phyloP scores from a whole-genome alignment of 2,113 vertebrate species.

The Neofelis nebulosa region DNA sequence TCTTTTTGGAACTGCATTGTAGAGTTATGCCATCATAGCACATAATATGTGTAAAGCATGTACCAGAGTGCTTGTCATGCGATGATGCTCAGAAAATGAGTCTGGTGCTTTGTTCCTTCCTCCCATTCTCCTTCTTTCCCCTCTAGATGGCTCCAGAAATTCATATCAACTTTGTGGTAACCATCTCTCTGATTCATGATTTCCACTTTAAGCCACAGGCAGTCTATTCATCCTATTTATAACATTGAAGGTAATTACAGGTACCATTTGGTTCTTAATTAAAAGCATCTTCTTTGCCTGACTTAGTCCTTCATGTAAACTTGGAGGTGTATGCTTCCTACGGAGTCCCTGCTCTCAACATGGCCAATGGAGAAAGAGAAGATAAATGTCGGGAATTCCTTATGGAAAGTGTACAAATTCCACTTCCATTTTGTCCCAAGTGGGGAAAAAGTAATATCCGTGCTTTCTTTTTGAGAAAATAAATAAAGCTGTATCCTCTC shows the following conservation, averaged over 20 bases:
- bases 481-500: not conserved
- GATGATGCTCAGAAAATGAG: not conserved
- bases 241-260: slow-evolving; percentile 20
- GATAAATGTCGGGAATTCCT: not conserved
- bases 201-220: not conserved
- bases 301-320: not conserved
- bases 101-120: not conserved
- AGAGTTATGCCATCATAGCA: not conserved
- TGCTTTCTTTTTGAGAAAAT: slow-evolving; percentile 37
- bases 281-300: slow-evolving; percentile 37
- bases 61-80: not conserved
- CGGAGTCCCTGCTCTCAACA: not conserved
- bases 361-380: not conserved
- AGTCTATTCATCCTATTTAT: not conserved
- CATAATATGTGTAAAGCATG: not conserved
- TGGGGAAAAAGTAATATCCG: not conserved
- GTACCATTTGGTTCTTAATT: slow-evolving; percentile 20
- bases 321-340: not conserved
- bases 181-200: not conserved
- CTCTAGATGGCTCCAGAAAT: not conserved
- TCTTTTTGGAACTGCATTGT: not conserved
- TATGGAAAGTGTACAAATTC: not conserved
- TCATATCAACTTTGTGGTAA: not conserved
- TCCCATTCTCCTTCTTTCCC: not conserved
- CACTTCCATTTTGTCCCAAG: not conserved